Base-by-base conservation (phyloP, 2,113 vertebrate species). In the Cynocephalus volans region DNA sequence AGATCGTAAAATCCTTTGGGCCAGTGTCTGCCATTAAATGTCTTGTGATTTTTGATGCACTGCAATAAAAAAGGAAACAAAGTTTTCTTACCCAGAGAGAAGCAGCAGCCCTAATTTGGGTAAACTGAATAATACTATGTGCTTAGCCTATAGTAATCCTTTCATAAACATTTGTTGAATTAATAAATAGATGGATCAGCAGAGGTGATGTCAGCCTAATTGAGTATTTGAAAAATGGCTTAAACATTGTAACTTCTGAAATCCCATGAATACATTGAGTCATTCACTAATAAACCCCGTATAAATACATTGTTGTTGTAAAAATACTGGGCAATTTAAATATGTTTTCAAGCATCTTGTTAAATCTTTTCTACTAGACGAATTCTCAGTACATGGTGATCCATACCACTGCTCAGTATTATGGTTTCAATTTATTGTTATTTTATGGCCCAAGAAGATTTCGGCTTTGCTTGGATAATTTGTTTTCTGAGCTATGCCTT, bases 101-200 rank as follows among this genome's bases (percentile, higher is more conserved):
- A 31, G 23, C 93, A 0, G 12, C 13, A 36, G 70, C 24, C 6
- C 8, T 89, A 54, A 19, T 70, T 76, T 88, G 41, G 19, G 48
- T 83, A 92, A 67, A 1, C 41, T 48, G 18, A 0, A 72, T 8
- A 80, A 83, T 90, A 75, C 17, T 65, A 24, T 56, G 52, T 17
- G 18, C 26, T 90, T 95, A 92, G 54, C 65, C 36, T 70, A 45
- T 33, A 90, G 58, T 56, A 65, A 96, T 83, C 24, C 69, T 85
- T 93, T 75, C 64, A 76, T 65, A 92, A 90, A 76, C 84, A 94
- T 91, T 95, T 90, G 26, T 79, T 58, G 19, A 90, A 64, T 92
- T 84, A 95, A 76, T 86, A 92, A 88, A 84, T 90, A 86, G 7
- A 76, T 88, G 76, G 87, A 54, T 87, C 64, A 94, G 82, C 45